A percentile compares a stretch with the other conserved stretches of the same genome.
These are phyloP conservation scores for Catajapyx aquilonaris DNA, from an alignment of 1,140 invertebrate species.

Conservation along the genomic window DNA sequence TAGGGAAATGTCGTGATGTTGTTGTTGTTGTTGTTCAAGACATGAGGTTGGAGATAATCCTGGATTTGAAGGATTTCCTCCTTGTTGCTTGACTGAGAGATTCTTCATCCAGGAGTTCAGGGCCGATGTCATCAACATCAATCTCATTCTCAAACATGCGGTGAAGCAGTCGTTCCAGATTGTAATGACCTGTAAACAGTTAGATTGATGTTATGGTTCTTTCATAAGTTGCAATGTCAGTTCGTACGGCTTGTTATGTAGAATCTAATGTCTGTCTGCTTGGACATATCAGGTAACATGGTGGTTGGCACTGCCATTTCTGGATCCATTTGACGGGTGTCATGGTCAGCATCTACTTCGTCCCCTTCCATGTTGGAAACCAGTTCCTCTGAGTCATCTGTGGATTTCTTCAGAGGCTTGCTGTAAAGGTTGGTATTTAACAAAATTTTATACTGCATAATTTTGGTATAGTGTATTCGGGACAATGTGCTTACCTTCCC, in stretches of 20 bases:
- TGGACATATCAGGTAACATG: slow-evolving; percentile 16
- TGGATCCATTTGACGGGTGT: slow-evolving; percentile 1
- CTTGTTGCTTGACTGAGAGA: no score
- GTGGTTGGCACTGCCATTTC: slow-evolving; percentile 13
- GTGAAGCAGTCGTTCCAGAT: slow-evolving; percentile 21
- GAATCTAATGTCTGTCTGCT: slow-evolving; percentile 19
- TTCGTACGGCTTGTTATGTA: slow-evolving; percentile 21
- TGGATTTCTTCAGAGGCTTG: no score
- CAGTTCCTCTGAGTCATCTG: neutral
- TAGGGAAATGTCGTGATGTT: no score
- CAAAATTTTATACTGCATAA: neutral
- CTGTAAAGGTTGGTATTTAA: neutral
- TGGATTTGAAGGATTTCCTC: no score
- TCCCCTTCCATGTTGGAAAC: slow-evolving; percentile 1
- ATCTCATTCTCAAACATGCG: slow-evolving; percentile 26
- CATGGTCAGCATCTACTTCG: slow-evolving; percentile 3
- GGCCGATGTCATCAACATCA: no score
- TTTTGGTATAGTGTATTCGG: neutral
- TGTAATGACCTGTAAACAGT: slow-evolving; percentile 18
- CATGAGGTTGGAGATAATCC: no score
- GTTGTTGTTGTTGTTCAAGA: no score
- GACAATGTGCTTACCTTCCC: slow-evolving; percentile 6
- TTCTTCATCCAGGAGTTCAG: no score
- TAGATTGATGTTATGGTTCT: neutral
- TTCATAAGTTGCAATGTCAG: neutral